Evolutionary conservation across 2,113 vertebrate species (phyloP).

Genomic region (Microcebus lehilahytsara): DNA sequence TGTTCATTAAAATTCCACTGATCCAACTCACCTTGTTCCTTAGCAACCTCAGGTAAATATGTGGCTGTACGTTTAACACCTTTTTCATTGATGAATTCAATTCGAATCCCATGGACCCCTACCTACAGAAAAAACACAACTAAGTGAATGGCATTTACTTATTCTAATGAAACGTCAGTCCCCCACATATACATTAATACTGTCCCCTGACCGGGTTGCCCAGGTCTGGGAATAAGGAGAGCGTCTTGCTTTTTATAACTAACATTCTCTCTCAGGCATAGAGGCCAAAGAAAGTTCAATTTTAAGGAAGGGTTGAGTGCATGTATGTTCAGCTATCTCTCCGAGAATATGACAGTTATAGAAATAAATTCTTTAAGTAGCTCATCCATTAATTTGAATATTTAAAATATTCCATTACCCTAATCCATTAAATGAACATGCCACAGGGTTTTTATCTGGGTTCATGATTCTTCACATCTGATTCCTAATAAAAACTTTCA

Average conservation of each 20-base stretch:
- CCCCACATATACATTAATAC: neutral
- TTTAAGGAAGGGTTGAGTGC: neutral
- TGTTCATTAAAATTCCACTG: neutral
- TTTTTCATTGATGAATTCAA: slow-evolving; percentile 92
- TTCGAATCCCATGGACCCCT: slow-evolving; percentile 91
- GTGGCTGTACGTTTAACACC: slow-evolving; percentile 91
- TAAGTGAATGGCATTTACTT: slow-evolving; percentile 76
- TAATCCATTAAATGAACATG: neutral
- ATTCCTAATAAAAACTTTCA: neutral
- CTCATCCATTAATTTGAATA: neutral
- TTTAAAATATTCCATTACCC: neutral
- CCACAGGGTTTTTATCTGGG: neutral
- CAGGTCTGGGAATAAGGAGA: slow-evolving; percentile 28
- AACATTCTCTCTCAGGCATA: neutral
- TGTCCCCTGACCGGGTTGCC: neutral
- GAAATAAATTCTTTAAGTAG: neutral
- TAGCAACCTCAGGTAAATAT: slow-evolving; percentile 91
- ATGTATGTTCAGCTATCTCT: neutral
- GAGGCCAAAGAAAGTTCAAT: neutral
- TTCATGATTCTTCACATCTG: neutral
- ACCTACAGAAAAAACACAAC: slow-evolving; percentile 84
- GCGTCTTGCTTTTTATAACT: neutral
- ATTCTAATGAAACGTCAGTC: neutral
- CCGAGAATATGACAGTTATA: neutral
- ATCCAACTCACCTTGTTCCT: slow-evolving; percentile 88